phyloP scores from a whole-genome alignment of 2,113 vertebrate genomes.

The Pica pica region DNA sequence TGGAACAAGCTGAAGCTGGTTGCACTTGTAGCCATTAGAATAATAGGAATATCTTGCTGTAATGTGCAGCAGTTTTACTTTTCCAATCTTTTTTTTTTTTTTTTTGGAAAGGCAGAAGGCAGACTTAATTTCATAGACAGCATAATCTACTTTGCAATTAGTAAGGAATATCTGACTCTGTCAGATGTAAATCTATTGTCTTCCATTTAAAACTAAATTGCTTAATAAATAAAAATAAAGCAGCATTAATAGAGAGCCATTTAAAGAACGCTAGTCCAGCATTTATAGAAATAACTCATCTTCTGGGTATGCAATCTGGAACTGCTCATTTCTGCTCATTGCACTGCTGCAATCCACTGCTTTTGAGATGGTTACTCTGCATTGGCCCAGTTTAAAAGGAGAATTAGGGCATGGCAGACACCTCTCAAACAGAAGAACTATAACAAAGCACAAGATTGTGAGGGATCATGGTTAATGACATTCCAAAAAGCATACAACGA shows the following conservation, averaged over 20 bases:
- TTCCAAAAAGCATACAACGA: background rate
- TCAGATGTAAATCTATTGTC: background rate
- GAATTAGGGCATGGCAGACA: background rate
- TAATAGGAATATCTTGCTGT: background rate
- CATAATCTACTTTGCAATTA: background rate
- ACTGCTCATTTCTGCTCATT: background rate
- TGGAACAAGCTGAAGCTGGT: background rate
- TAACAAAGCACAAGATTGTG: background rate
- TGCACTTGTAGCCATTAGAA: background rate
- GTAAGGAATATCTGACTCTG: background rate
- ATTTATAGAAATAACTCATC: background rate
- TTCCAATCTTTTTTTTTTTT: background rate
- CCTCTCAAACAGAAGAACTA: background rate
- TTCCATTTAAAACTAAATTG: background rate
- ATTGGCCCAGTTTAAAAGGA: background rate
- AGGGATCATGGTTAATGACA: background rate
- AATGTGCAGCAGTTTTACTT: background rate
- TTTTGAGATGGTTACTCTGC: background rate
- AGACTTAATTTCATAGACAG: background rate
- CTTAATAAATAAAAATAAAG: slow-evolving; percentile 14
- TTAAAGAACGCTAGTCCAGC: background rate
- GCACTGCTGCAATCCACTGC: background rate
- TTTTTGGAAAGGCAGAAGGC: background rate
- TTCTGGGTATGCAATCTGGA: background rate
- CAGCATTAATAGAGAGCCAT: background rate